Percentiles rank a stretch among this genome's conserved stretches.
Evolutionary conservation across 2,888 invertebrate species (phyloP).

Genomic region (Mesorhabditis belari): DNA sequence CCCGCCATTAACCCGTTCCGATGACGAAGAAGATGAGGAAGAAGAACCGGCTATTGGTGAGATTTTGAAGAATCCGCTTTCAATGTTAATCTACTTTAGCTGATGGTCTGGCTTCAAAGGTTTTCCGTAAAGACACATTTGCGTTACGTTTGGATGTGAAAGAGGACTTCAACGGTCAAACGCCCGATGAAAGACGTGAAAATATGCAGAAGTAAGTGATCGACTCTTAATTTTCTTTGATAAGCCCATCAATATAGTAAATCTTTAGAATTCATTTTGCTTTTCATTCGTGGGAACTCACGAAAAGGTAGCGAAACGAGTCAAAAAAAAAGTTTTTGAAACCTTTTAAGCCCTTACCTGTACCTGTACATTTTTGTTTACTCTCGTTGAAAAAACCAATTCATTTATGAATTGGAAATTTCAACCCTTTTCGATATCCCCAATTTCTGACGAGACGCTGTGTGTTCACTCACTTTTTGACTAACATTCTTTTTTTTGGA

Average conservation of each 20-base stretch:
- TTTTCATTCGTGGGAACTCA: background rate
- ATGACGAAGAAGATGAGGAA: constrained; percentile 21
- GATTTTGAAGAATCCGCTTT: background rate
- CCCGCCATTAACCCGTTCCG: constrained; percentile 4
- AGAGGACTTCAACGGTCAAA: constrained; percentile 31
- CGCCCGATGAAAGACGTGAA: constrained; percentile 38
- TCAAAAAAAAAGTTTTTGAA: no score
- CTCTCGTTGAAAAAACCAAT: no score
- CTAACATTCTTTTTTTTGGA: no score
- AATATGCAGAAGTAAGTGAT: constrained; percentile 42
- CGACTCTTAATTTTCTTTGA: no score
- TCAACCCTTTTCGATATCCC: no score
- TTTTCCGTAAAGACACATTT: constrained; percentile 77
- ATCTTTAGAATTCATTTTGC: background rate
- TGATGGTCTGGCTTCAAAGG: constrained; percentile 22
- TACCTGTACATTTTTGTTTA: no score
- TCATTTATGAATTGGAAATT: no score
- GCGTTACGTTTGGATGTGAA: constrained; percentile 62
- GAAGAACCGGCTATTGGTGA: background rate
- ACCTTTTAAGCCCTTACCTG: no score
- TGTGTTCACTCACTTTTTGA: no score
- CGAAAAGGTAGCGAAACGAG: background rate
- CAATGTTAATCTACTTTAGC: background rate
- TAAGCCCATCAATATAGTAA: constrained; percentile 1
- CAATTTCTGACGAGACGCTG: no score